Percentiles rank a stretch among this genome's conserved stretches.
Conservation (phyloP, 2,113 vertebrate genomes). For the Pycnonotus jocosus region DNA sequence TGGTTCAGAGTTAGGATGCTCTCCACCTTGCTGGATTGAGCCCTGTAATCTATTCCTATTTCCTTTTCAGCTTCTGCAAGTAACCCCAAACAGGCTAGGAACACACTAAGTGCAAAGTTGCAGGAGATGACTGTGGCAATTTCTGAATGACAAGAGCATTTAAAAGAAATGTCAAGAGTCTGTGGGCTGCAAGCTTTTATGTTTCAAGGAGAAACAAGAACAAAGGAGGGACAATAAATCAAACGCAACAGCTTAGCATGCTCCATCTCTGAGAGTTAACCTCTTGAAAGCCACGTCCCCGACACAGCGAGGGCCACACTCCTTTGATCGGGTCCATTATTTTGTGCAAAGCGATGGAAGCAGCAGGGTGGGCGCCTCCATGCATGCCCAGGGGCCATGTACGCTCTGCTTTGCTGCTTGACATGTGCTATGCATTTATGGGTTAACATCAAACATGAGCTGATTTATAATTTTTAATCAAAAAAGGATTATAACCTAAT, state of each 20-base stretch:
- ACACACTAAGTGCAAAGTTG: slow-evolving; percentile 11
- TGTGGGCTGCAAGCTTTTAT: slow-evolving; percentile 56
- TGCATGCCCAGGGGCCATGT: neutral
- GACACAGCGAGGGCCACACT: neutral
- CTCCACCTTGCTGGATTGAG: neutral
- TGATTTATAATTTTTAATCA: slow-evolving; percentile 66
- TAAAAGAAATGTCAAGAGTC: slow-evolving; percentile 65
- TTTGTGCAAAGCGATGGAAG: neutral
- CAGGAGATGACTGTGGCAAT: slow-evolving; percentile 37
- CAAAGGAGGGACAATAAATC: slow-evolving; percentile 65
- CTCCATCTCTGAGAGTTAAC: slow-evolving; percentile 50
- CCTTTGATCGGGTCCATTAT: slow-evolving; percentile 35
- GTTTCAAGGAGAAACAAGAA: slow-evolving; percentile 66
- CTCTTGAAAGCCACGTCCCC: slow-evolving; percentile 33
- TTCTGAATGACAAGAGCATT: slow-evolving; percentile 60
- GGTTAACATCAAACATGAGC: slow-evolving; percentile 56
- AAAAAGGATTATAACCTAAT: slow-evolving; percentile 64
- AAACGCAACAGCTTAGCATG: slow-evolving; percentile 28
- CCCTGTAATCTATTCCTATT: neutral
- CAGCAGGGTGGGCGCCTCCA: slow-evolving; percentile 2
- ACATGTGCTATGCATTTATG: slow-evolving; percentile 49
- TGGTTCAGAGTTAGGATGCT: slow-evolving; percentile 1
- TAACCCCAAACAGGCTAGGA: slow-evolving; percentile 7
- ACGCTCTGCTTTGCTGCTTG: neutral
- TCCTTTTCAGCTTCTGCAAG: slow-evolving; percentile 14